Evolutionary conservation across 2,113 vertebrate genomes (phyloP), one percentile per base, ranked within the genome.

Genomic region (Clarias gariepinus): DNA sequence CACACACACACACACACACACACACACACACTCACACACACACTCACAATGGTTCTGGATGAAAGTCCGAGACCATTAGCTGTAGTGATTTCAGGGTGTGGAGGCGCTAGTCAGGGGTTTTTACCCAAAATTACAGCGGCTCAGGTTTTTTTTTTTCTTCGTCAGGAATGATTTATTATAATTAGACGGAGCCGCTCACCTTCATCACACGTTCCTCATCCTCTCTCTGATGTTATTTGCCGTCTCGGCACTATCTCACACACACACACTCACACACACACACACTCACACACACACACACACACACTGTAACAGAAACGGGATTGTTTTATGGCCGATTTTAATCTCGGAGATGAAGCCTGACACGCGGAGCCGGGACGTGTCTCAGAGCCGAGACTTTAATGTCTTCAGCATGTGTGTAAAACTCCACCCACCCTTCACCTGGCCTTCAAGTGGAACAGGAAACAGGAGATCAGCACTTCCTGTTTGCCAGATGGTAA

Each of bases 351-450:
- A 83, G 64, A 83, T 57, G 33, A 69, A 83, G 3, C 12, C 4
- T 58, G 53, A 21, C 19, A 11, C 19, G 30, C 10, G 33, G 28
- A 36, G 21, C 10, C 33, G 81, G 7, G 28, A 25, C 18, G 23
- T 30, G 52, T 52, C 41, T 41, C 11, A 18, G 60, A 93, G 92
- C 93, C 90, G 91, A 85, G 55, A n/a, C 90, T 83, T 88, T 95
- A 95, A 95, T 95, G 90, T 91, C 79, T 95, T 94, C 94, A 94
- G 73, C 91, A 94, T 95, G 94, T 91, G 87, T 81, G 80, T 89
- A 88, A 91, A 91, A 93, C 61, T 15, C 12, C 85, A 81, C 28
- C 68, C 86, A 86, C 88, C 86, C 90, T 88, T 81, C 87, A 90
- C 87, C 86, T 90, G 88, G 87, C 86, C 55, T 91, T 83, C 30